phyloP scores from a whole-genome alignment of 1,140 invertebrate genomes.

The Drosophila fuyamai region DNA sequence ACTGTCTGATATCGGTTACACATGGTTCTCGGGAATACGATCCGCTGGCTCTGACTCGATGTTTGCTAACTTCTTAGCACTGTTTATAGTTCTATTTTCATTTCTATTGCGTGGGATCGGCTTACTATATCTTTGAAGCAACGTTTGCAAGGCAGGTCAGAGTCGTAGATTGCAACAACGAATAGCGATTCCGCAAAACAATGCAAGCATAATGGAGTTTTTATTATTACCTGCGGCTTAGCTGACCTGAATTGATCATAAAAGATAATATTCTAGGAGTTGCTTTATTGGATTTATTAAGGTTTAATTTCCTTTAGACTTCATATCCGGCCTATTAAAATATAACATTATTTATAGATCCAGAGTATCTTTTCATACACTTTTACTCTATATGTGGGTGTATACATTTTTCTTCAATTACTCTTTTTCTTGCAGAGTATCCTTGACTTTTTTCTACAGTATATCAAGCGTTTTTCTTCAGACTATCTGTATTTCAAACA shows the following conservation, averaged over 20 bases:
- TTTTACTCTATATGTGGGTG: too few relatives aligned
- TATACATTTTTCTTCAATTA: too few relatives aligned
- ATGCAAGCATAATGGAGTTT: constrained; percentile 8
- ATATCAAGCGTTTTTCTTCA: too few relatives aligned
- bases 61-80: constrained; percentile 29
- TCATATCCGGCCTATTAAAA: too few relatives aligned
- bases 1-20: constrained; percentile 31
- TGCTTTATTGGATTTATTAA: neutral
- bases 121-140: constrained; percentile 20
- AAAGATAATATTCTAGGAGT: neutral
- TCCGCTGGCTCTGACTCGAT: constrained; percentile 7
- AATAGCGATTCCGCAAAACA: constrained; percentile 1
- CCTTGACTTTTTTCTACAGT: too few relatives aligned
- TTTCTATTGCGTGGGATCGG: constrained; percentile 29
- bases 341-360: too few relatives aligned
- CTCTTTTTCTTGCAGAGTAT: too few relatives aligned
- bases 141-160: neutral
- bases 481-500: too few relatives aligned
- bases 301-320: neutral
- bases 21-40: constrained; percentile 29
- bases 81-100: constrained; percentile 18
- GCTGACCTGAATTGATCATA: constrained; percentile 1
- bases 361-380: too few relatives aligned
- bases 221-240: neutral
- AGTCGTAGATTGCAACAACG: constrained; percentile 10